Conservation (phyloP, 1,140 invertebrate genomes). For the Idris sp. region DNA sequence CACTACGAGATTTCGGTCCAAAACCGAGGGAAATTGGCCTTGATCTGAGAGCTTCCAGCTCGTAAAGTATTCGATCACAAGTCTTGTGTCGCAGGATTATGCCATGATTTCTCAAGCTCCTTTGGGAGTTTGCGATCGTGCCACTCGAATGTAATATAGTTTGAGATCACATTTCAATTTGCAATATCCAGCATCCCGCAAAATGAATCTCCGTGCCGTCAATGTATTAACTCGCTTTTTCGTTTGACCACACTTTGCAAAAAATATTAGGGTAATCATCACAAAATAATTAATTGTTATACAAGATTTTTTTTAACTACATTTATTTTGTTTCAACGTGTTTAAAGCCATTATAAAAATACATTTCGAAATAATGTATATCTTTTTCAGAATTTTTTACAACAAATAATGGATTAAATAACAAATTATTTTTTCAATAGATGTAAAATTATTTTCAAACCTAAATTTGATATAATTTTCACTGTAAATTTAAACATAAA, state of each 20-base stretch:
- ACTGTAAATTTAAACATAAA: too few relatives aligned
- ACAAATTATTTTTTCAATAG: too few relatives aligned
- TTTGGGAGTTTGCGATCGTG: slow-evolving; percentile 55
- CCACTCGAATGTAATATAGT: slow-evolving; percentile 51
- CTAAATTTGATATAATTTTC: too few relatives aligned
- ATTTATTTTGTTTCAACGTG: too few relatives aligned
- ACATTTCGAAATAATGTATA: too few relatives aligned
- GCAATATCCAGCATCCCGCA: slow-evolving; percentile 52
- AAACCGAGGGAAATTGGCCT: slow-evolving; percentile 61
- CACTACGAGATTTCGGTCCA: slow-evolving; percentile 52
- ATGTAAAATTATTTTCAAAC: too few relatives aligned
- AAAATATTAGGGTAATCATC: background rate
- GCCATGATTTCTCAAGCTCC: slow-evolving; percentile 46
- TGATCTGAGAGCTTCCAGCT: slow-evolving; percentile 60
- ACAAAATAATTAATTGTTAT: too few relatives aligned
- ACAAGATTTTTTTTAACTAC: too few relatives aligned
- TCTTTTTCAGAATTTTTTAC: too few relatives aligned
- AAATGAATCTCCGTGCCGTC: slow-evolving; percentile 42
- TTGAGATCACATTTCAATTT: slow-evolving; percentile 62
- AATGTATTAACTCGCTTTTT: slow-evolving; percentile 18
- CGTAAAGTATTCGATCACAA: slow-evolving; percentile 60
- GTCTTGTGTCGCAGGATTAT: slow-evolving; percentile 60
- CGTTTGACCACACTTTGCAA: background rate
- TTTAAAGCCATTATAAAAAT: too few relatives aligned
- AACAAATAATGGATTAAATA: too few relatives aligned